Evolutionary conservation across 2,797 vertebrate species (phyloP), one percentile per base, ranked within the genome.

Genomic region (Acropternis orthonyx): DNA sequence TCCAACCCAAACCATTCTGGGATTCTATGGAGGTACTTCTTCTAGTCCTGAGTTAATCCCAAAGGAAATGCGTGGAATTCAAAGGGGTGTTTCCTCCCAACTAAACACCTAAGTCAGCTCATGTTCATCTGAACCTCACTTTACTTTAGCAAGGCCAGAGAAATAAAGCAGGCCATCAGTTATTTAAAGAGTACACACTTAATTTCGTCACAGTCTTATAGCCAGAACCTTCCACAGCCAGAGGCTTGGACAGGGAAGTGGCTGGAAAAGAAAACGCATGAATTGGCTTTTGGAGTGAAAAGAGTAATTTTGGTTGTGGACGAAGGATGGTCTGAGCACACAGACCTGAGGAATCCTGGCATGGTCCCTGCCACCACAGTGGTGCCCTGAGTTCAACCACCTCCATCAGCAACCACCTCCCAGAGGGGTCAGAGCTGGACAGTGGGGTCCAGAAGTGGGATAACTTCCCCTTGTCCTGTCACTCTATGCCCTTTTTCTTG

Each of bases 131-230:
- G 69, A 90, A 95, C 85, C 74, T 88, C n/a, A 5, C 88, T 84
- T 93, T 91, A 59, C 48, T 95, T 81, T 21, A 68, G 76, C 75
- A 55, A 78, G 46, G 76, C 90, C 79, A 23, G 78, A 73, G 94
- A 88, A 95, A 92, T 90, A 68, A 78, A 88, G 80, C 39, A 86
- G 73, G 8, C 85, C 62, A 86, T 93, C 93, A 92, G 84, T 95
- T 95, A 92, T 92, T 95, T 58, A 88, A 91, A 81, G 37, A 37
- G 12, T 37, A 58, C 76, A 69, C 2, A 49, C 24, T 14, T 49
- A 12, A 88, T 73, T 65, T 51, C 85, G 72, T 28, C 46, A 39
- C 7, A 44, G 43, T 9, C 69, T 77, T 30, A 54, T 44, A 77
- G 80, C 32, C 28, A 4, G 62, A 66, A 79, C 32, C 28, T 74